Base-by-base conservation (phyloP, 2,888 invertebrate species). In the Acrobasis suavella region DNA sequence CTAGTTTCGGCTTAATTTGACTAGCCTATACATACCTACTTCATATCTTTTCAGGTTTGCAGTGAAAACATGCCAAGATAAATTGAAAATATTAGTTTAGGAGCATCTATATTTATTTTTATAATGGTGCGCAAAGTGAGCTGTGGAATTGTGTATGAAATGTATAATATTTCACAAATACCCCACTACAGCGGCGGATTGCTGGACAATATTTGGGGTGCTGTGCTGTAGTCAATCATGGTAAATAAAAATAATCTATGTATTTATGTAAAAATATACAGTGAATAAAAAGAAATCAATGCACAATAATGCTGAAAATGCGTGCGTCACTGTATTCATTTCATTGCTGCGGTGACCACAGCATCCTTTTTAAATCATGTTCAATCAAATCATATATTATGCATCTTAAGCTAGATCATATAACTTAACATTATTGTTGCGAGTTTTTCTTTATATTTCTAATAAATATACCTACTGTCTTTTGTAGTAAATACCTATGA, bases 11-110 rank as follows among this genome's bases (percentile, higher is more conserved):
- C n/a, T n/a, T n/a, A n/a, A n/a, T n/a, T n/a, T n/a, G n/a, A n/a
- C n/a, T n/a, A n/a, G n/a, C n/a, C n/a, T 2, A 22, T 22, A 32
- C 2, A 7, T 32, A 32, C 5, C 8, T 32, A 32, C 32, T 32
- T 32, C 32, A 32, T 32, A 32, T 32, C 71, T 63, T 91, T 90
- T 55, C 90, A 93, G 93, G 85, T 93, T 64, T 89, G 90, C 87
- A 91, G 92, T 81, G 90, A 93, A 86, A 87, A 91, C 65, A 92
- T 93, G 92, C 93, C 92, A 78, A 93, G 93, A 92, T 93, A 93
- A 92, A 87, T 85, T 68, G 72, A 80, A 78, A 71, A 70, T 75
- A 76, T 78, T 87, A 88, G 83, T 81, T 83, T 90, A 91, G 87
- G 85, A 85, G 86, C 89, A 86, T 90, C 87, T 87, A 89, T 92